Evolutionary conservation across 2,113 vertebrate species (phyloP).

Genomic region (Dipodomys merriami): DNA sequence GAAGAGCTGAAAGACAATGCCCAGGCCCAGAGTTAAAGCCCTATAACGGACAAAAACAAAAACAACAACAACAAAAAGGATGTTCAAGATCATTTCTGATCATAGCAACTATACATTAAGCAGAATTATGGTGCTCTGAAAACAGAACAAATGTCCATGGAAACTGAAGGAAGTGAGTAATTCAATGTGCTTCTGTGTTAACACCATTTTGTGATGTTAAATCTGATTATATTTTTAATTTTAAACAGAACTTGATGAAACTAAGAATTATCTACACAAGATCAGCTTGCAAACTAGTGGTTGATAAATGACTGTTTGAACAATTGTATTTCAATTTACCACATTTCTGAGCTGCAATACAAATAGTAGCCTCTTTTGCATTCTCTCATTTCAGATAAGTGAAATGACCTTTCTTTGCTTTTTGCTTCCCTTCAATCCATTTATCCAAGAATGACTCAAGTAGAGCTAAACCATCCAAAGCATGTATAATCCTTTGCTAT

Average conservation of each 20-base stretch:
- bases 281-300: background rate
- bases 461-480: background rate
- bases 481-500: background rate
- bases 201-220: background rate
- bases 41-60: no score
- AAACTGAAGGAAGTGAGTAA: background rate
- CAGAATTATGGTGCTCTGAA: background rate
- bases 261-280: background rate
- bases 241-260: background rate
- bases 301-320: background rate
- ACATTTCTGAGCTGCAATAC: background rate
- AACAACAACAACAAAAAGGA: background rate
- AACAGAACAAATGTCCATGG: background rate
- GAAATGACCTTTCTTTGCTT: background rate
- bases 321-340: conserved; percentile 34
- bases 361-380: background rate
- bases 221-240: background rate
- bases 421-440: background rate
- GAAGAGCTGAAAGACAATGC: no score
- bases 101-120: background rate
- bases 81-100: conserved; percentile 19
- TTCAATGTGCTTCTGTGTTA: background rate
- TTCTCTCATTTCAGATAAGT: background rate
- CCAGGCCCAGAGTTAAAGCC: no score
- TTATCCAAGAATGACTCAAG: background rate